Percentiles rank a stretch among this genome's conserved stretches.
These are phyloP conservation scores for Phallusia fumigata DNA, from an alignment of 23 tunicate genomes.

Conservation along the genomic window DNA sequence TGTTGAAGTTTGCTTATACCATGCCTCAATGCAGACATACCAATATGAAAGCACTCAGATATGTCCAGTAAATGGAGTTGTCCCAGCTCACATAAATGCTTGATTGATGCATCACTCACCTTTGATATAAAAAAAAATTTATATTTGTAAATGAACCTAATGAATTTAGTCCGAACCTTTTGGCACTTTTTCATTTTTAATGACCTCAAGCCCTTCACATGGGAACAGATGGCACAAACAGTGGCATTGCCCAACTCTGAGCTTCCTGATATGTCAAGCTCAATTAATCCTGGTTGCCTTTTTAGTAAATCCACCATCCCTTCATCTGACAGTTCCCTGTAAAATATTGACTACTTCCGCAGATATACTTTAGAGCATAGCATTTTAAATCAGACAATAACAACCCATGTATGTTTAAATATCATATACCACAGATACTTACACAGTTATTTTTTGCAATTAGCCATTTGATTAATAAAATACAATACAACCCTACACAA, in stretches of 20 bases:
- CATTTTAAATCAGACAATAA: no score
- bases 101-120: slow-evolving; percentile 34
- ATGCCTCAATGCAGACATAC: slow-evolving; percentile 29
- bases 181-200: slow-evolving; percentile 40
- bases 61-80: slow-evolving; percentile 22
- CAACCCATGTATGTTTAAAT: no score
- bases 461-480: no score
- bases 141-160: neutral
- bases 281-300: slow-evolving; percentile 19
- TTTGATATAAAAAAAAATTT: neutral
- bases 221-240: slow-evolving; percentile 27
- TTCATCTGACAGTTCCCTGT: slow-evolving; percentile 44
- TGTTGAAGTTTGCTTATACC: slow-evolving; percentile 27
- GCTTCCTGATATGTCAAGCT: slow-evolving; percentile 37
- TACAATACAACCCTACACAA: no score
- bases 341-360: neutral
- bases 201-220: slow-evolving; percentile 5
- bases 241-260: slow-evolving; percentile 33
- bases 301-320: slow-evolving; percentile 36
- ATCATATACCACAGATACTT: no score
- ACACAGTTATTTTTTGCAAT: no score
- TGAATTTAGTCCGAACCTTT: neutral
- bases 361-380: no score
- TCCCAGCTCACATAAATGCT: slow-evolving; percentile 13
- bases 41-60: slow-evolving; percentile 41